phyloP scores from a whole-genome alignment of 2,797 vertebrate genomes.

The Potorous gilbertii region DNA sequence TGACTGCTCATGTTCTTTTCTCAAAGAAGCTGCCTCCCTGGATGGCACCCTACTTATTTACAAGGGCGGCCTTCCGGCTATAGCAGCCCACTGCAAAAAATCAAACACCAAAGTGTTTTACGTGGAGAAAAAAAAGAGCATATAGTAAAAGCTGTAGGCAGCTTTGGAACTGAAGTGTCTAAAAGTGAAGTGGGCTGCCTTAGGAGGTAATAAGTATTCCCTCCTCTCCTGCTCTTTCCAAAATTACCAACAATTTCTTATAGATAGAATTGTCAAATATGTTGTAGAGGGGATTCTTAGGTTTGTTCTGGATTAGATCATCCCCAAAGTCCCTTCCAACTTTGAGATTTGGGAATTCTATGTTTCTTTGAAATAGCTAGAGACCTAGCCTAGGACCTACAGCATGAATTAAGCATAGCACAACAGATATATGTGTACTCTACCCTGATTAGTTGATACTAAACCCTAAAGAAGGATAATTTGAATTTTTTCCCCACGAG shows the following conservation, averaged over 20 bases:
- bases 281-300: not conserved
- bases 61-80: constrained; percentile 4
- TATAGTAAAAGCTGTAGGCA: not conserved
- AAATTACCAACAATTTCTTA: not conserved
- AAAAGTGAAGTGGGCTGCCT: not conserved
- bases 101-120: not conserved
- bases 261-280: not conserved
- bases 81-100: not conserved
- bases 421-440: not conserved
- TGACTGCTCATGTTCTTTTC: constrained; percentile 15
- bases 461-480: not conserved
- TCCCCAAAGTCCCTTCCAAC: not conserved
- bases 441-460: not conserved
- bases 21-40: not conserved
- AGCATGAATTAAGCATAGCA: not conserved
- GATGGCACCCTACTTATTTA: constrained; percentile 23
- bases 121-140: not conserved
- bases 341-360: not conserved
- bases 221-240: not conserved
- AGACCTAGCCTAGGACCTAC: not conserved
- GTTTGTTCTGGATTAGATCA: not conserved
- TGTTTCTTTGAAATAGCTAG: not conserved
- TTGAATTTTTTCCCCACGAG: not conserved
- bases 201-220: not conserved
- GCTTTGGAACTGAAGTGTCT: not conserved